phyloP scores from a whole-genome alignment of 2,797 vertebrate species.

The Cottoperca gobio region DNA sequence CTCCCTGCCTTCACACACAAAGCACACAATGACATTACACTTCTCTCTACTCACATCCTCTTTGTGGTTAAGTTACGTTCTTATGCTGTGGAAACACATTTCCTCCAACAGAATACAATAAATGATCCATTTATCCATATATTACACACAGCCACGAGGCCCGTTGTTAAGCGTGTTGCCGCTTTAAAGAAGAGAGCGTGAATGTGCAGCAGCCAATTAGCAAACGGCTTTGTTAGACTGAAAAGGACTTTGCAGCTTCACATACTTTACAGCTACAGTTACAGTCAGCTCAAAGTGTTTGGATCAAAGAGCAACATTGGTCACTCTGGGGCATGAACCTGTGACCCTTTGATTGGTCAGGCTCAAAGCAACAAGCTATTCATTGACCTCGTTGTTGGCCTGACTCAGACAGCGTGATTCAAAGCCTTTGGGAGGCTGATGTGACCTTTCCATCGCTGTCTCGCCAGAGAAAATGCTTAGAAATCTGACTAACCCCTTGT shows the following conservation, averaged over 20 bases:
- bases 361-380: neutral
- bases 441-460: conserved; percentile 9
- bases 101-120: too few relatives aligned
- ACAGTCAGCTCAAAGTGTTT: neutral
- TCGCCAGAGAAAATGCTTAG: neutral
- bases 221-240: neutral
- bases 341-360: neutral
- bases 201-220: too few relatives aligned
- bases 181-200: neutral
- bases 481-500: neutral
- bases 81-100: too few relatives aligned
- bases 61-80: too few relatives aligned
- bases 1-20: too few relatives aligned
- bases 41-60: too few relatives aligned
- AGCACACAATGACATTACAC: too few relatives aligned
- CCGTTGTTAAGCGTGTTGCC: neutral
- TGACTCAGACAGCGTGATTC: neutral
- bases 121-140: too few relatives aligned
- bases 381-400: neutral
- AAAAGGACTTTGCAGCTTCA: neutral
- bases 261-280: neutral
- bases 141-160: too few relatives aligned
- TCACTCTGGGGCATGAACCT: neutral
- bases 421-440: neutral
- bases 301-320: neutral